Conservation (phyloP, 92 coral and sea anemone species). For the Zoanthus gigantus region DNA sequence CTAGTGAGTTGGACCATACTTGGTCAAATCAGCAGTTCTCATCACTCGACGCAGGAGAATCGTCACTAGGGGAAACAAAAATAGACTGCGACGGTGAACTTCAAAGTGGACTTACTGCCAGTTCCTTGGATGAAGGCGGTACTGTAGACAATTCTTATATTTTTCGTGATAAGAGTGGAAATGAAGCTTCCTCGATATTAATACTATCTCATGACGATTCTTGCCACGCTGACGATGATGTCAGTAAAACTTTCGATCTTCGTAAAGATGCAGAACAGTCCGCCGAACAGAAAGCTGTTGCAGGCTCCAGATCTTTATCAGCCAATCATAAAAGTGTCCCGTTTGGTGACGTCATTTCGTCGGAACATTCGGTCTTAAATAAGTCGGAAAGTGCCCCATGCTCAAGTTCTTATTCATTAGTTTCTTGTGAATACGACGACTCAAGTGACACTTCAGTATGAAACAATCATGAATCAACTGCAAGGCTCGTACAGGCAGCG, state of each 20-base stretch:
- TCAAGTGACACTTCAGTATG: conserved; percentile 67
- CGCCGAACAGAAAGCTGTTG: neutral
- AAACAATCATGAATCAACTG: neutral
- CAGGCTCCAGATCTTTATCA: neutral
- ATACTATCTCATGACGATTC: neutral
- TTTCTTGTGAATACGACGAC: conserved; percentile 67
- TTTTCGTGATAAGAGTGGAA: neutral
- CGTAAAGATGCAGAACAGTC: neutral
- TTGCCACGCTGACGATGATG: neutral
- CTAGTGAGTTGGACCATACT: neutral
- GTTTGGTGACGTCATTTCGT: neutral
- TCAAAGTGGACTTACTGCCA: neutral
- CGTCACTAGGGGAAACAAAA: neutral
- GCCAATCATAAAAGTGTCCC: neutral
- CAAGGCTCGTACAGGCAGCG: too few relatives aligned
- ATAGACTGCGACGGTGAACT: neutral
- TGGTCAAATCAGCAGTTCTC: neutral
- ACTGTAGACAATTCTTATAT: neutral
- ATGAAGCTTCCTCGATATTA: neutral
- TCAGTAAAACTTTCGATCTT: neutral
- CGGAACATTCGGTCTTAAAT: neutral
- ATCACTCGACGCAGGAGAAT: neutral
- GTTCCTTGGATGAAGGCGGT: neutral
- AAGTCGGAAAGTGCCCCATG: neutral
- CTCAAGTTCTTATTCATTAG: conserved; percentile 38